Base-by-base conservation (phyloP, 1,140 invertebrate genomes). In the Arion vulgaris region DNA sequence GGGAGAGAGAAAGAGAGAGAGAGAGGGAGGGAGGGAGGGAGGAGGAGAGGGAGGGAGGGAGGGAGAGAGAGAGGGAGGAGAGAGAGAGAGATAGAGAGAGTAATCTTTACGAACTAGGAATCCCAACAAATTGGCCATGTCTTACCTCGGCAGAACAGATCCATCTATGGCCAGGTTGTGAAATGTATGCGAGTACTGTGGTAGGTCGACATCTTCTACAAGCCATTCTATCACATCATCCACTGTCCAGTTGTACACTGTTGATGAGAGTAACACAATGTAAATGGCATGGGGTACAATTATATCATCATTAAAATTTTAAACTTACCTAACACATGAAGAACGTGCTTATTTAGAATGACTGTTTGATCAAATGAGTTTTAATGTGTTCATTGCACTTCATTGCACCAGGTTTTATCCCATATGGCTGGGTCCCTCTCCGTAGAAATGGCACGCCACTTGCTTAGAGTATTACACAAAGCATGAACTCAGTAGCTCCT, bases 181-280 rank as follows among this genome's bases (percentile, higher is more conserved):
- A 92, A 99, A 99, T 87, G 95, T 94, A 81, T 95, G 94, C 84
- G 95, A 95, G 94, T 99, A 99, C 93, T 98, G 97, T 28, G 97
- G 97, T 81, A 99, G 94, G 89, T 98, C 97, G 34, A 99, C 97
- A 89, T 95, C 96, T 85, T 94, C 94, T 36, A 95, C 94, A 75
- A 99, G 93, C 98, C 98, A 99, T 89, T 98, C 96, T 17, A 96
- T 94, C 26, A 97, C 98, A 92, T 99, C 96, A 88, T 98, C 97
- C 79, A 96, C 95, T 45, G 98, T 99, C 98, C 98, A 99, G 93
- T 99, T 98, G 91, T 98, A 97, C 38, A 99, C 96, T 93, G 86
- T 74, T 84, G 41, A 51, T 26, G 34, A 39, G 71, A 49, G 26
- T n/a, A 23, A 57, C 23, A 45, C 41, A 45, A 15, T 45, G 41